A percentile compares a stretch with the other conserved stretches of the same genome.
phyloP scores from a whole-genome alignment of 2,888 invertebrate species.

The Podotricha telesiphe region DNA sequence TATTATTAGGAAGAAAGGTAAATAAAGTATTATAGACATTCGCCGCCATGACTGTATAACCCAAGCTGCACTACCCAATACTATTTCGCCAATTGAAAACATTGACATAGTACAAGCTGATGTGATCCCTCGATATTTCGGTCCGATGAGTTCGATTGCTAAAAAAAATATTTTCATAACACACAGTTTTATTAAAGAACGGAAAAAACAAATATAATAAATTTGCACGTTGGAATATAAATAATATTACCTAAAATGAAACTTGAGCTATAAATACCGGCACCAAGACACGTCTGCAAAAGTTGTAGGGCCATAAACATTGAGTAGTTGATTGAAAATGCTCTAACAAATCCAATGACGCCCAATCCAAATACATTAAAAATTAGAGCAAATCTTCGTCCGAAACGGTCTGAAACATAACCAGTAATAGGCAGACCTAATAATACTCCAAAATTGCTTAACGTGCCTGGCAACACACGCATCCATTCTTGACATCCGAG shows the following conservation, averaged over 20 bases:
- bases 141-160: slow-evolving; percentile 88
- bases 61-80: slow-evolving; percentile 87
- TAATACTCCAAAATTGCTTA: slow-evolving; percentile 86
- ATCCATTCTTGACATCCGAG: slow-evolving; percentile 85
- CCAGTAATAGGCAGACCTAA: slow-evolving; percentile 85
- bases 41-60: slow-evolving; percentile 86
- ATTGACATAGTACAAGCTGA: slow-evolving; percentile 87
- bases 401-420: slow-evolving; percentile 84
- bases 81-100: slow-evolving; percentile 88
- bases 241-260: slow-evolving; percentile 52
- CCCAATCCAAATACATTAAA: slow-evolving; percentile 54
- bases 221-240: not conserved
- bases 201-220: too few relatives aligned
- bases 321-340: slow-evolving; percentile 78
- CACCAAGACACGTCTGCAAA: slow-evolving; percentile 65
- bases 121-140: slow-evolving; percentile 87
- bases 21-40: slow-evolving; percentile 86
- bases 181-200: too few relatives aligned
- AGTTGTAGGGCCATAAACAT: slow-evolving; percentile 71
- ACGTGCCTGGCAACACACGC: slow-evolving; percentile 86
- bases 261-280: slow-evolving; percentile 69
- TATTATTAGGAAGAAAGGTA: slow-evolving; percentile 86
- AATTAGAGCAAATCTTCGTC: slow-evolving; percentile 66
- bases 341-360: slow-evolving; percentile 64
- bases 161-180: slow-evolving; percentile 25